Evolutionary conservation across 1,140 invertebrate species (phyloP).

Genomic region (Hestina assimilis): DNA sequence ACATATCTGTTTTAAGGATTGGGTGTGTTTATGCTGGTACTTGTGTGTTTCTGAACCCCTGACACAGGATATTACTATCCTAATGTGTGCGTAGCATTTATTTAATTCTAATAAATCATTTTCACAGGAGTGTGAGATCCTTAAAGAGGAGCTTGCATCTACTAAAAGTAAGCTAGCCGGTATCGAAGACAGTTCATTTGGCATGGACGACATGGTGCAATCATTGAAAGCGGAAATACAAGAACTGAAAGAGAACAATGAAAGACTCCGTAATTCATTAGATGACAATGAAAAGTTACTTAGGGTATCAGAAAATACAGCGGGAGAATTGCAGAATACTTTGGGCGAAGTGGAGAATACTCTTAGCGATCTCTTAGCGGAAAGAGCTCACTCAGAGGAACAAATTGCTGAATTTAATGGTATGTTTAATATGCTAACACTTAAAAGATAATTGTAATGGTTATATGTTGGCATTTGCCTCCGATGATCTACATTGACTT

Average conservation of each 20-base stretch:
- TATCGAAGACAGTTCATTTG: slow-evolving; percentile 85
- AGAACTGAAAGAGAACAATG: slow-evolving; percentile 64
- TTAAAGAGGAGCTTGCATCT: slow-evolving; percentile 82
- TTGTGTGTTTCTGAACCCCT: too few relatives aligned
- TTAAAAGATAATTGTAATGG: too few relatives aligned
- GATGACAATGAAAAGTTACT: slow-evolving; percentile 70
- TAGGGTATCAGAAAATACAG: slow-evolving; percentile 70
- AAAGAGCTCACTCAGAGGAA: slow-evolving; percentile 65
- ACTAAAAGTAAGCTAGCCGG: slow-evolving; percentile 80
- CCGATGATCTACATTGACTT: too few relatives aligned
- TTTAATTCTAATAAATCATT: not conserved
- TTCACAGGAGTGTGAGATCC: slow-evolving; percentile 81
- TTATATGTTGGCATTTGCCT: too few relatives aligned
- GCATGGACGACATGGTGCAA: slow-evolving; percentile 85
- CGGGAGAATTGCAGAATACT: slow-evolving; percentile 66
- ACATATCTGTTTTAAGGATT: too few relatives aligned
- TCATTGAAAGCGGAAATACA: slow-evolving; percentile 81
- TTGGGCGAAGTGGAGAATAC: slow-evolving; percentile 70
- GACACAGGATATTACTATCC: too few relatives aligned
- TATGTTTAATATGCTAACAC: too few relatives aligned
- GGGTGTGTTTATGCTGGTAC: too few relatives aligned
- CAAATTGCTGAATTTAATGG: slow-evolving; percentile 67
- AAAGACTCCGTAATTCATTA: slow-evolving; percentile 66
- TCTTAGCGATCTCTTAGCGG: slow-evolving; percentile 66
- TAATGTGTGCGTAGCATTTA: too few relatives aligned